A percentile compares a stretch with the other conserved stretches of the same genome.
phyloP scores from a whole-genome alignment of 2,888 invertebrate genomes.

The Acheta domesticus region DNA sequence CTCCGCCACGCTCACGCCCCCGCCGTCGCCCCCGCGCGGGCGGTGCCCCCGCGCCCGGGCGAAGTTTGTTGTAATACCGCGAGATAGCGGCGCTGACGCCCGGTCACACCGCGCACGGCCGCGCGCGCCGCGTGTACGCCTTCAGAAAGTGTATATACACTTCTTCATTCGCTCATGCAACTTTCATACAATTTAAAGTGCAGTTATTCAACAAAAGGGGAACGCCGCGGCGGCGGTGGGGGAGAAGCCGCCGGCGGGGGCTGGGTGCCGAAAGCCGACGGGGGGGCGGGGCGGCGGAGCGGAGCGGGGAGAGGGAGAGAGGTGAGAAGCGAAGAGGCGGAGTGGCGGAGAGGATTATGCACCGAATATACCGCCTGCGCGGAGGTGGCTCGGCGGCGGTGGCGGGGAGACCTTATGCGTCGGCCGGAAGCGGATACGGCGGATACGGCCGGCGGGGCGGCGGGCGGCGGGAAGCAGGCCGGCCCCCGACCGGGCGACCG shows the following conservation, averaged over 20 bases:
- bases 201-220: constrained; percentile 48
- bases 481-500: not conserved
- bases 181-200: constrained; percentile 59
- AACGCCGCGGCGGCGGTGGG: constrained; percentile 25
- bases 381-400: not conserved
- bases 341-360: constrained; percentile 29
- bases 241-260: not conserved
- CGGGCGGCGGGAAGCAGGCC: not conserved
- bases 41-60: not conserved
- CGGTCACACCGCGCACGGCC: not conserved
- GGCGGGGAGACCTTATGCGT: not conserved
- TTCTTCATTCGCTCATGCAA: constrained; percentile 50
- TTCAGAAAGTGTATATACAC: constrained; percentile 9
- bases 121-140: not conserved
- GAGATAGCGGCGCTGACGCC: not conserved
- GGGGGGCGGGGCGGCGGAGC: constrained; percentile 19
- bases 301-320: constrained; percentile 22
- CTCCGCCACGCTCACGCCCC: not conserved
- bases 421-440: not conserved
- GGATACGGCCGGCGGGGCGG: not conserved
- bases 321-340: constrained; percentile 30
- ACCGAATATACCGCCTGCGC: constrained; percentile 28
- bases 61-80: constrained; percentile 18
- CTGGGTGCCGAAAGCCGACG: constrained; percentile 12
- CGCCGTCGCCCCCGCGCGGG: not conserved